Conservation (phyloP, 2,888 invertebrate species). For the Caradrina clavipalpis region DNA sequence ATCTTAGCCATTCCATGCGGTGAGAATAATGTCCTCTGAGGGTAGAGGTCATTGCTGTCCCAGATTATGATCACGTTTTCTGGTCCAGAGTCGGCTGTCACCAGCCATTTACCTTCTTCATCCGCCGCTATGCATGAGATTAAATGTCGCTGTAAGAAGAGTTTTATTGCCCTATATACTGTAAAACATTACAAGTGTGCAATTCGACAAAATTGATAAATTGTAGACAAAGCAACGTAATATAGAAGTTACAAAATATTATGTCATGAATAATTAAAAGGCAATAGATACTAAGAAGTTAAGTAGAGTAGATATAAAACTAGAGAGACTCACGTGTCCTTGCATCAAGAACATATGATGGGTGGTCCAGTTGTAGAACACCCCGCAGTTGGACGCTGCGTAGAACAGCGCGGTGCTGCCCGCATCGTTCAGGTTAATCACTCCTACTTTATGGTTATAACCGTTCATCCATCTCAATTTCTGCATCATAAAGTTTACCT, state of each 20-base stretch:
- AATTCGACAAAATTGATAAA: too few relatives aligned
- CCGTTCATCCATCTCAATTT: slow-evolving; percentile 92
- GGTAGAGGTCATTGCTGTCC: slow-evolving; percentile 87
- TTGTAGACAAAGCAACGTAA: too few relatives aligned
- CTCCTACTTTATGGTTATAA: slow-evolving; percentile 90
- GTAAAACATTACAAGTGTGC: too few relatives aligned
- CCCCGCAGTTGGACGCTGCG: slow-evolving; percentile 92
- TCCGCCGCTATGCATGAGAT: slow-evolving; percentile 89
- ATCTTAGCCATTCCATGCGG: slow-evolving; percentile 85
- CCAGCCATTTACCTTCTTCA: slow-evolving; percentile 89
- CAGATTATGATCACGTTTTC: slow-evolving; percentile 91
- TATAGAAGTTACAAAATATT: too few relatives aligned
- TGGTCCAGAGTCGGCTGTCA: slow-evolving; percentile 90
- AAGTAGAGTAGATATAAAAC: too few relatives aligned
- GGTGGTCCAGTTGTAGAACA: slow-evolving; percentile 92
- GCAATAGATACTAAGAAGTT: too few relatives aligned
- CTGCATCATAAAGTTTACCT: slow-evolving; percentile 72
- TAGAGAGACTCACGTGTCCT: slow-evolving; percentile 91
- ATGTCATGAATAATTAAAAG: too few relatives aligned
- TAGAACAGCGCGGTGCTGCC: slow-evolving; percentile 91
- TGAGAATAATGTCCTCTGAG: slow-evolving; percentile 89
- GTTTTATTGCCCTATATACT: neutral
- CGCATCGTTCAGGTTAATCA: slow-evolving; percentile 91
- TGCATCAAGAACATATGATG: slow-evolving; percentile 92
- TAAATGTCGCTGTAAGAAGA: slow-evolving; percentile 84